Conservation (phyloP, 2,113 vertebrate species). For the Amblyornis subalaris region DNA sequence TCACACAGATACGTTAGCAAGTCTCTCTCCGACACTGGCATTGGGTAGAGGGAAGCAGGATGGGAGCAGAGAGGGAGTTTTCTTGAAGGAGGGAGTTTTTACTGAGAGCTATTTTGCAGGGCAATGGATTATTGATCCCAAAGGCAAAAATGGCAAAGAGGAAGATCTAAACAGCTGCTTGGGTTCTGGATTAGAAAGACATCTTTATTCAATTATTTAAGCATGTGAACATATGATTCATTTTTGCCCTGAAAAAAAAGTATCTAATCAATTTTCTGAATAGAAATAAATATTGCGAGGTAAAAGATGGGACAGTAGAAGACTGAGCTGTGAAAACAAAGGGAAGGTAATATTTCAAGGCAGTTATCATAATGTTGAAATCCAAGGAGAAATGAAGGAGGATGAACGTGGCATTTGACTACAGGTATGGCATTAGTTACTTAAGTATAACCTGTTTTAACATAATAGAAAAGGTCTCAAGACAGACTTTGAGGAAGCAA, state of each 20-base stretch:
- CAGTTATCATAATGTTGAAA: background rate
- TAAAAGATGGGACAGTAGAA: background rate
- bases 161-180: background rate
- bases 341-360: background rate
- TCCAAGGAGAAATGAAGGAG: background rate
- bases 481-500: background rate
- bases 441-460: background rate
- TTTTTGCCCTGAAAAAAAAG: background rate
- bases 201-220: background rate
- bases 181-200: background rate
- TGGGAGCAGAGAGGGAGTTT: background rate
- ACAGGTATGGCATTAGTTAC: background rate
- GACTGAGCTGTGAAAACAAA: background rate
- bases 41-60: background rate
- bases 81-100: background rate
- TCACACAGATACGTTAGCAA: background rate
- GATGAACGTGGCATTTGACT: background rate
- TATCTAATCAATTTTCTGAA: background rate
- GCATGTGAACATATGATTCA: background rate
- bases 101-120: background rate
- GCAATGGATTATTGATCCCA: background rate
- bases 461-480: background rate
- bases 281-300: background rate
- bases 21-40: background rate
- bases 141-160: background rate